These are phyloP conservation scores for Neosilurus mollespiculum DNA, from an alignment of 2,797 vertebrate species.

Conservation along the genomic window DNA sequence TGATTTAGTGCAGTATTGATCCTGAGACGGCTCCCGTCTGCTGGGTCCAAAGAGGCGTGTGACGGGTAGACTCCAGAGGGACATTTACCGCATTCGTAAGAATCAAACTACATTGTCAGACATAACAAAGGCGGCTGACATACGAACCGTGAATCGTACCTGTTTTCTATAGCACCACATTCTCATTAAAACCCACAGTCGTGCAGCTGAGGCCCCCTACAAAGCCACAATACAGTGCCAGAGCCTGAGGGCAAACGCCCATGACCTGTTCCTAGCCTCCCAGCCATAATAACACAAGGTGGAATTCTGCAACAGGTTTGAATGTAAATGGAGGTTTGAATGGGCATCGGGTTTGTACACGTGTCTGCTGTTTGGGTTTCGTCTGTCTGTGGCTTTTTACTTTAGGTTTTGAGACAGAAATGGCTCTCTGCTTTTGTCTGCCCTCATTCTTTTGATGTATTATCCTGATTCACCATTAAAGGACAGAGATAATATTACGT, in stretches of 20 bases:
- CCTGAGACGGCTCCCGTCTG: slow-evolving; percentile 51
- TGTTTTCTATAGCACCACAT: slow-evolving; percentile 72
- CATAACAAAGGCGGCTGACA: slow-evolving; percentile 77
- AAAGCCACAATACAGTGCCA: slow-evolving; percentile 74
- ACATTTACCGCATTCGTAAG: slow-evolving; percentile 63
- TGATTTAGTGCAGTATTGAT: slow-evolving; percentile 59
- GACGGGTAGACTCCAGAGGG: slow-evolving; percentile 62
- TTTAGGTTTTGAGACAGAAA: slow-evolving; percentile 46
- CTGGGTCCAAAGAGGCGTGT: slow-evolving; percentile 46
- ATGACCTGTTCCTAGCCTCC: slow-evolving; percentile 73
- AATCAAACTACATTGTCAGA: slow-evolving; percentile 71
- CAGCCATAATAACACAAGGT: slow-evolving; percentile 67
- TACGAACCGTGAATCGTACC: slow-evolving; percentile 75
- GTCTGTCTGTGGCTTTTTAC: slow-evolving; percentile 48
- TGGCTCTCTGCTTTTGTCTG: slow-evolving; percentile 44
- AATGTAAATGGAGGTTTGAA: slow-evolving; percentile 72
- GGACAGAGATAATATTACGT: slow-evolving; percentile 54
- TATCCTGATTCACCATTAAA: slow-evolving; percentile 46
- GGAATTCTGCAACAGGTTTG: slow-evolving; percentile 67
- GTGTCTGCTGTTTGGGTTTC: slow-evolving; percentile 45
- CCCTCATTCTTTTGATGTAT: slow-evolving; percentile 41
- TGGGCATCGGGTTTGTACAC: slow-evolving; percentile 50
- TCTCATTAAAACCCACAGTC: slow-evolving; percentile 79
- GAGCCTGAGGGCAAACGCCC: slow-evolving; percentile 78
- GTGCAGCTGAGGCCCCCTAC: slow-evolving; percentile 78